A percentile compares a stretch with the other conserved stretches of the same genome.
These are phyloP conservation scores for Phoenoteleia sp. DNA, from an alignment of 2,888 invertebrate genomes.

Conservation along the genomic window DNA sequence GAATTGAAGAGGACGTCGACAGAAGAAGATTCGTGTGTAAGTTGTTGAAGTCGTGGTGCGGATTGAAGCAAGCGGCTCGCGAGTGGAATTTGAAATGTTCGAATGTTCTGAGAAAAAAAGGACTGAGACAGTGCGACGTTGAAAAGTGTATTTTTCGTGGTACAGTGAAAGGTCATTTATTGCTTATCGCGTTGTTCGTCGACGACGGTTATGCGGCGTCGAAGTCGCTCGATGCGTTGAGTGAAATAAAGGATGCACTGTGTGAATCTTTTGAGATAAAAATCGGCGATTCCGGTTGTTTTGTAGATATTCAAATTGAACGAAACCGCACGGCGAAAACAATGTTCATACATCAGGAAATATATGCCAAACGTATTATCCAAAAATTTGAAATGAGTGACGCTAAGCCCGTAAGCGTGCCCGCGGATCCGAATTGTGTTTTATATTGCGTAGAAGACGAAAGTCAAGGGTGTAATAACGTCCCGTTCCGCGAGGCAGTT, in stretches of 20 bases:
- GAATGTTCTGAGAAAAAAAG: background rate
- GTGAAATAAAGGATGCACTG: constrained; percentile 17
- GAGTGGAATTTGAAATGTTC: constrained; percentile 78
- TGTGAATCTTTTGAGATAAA: constrained; percentile 28
- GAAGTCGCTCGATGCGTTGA: constrained; percentile 24
- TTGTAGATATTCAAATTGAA: constrained; percentile 57
- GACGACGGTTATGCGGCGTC: constrained; percentile 43
- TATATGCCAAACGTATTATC: background rate
- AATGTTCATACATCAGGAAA: constrained; percentile 60
- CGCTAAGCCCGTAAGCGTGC: background rate
- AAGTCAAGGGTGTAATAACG: background rate
- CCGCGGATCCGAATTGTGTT: constrained; percentile 44
- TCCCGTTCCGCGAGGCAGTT: constrained; percentile 41
- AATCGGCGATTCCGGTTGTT: background rate
- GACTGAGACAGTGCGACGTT: constrained; percentile 12
- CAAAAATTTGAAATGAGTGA: background rate
- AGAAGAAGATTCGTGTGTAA: background rate
- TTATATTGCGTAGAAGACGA: background rate
- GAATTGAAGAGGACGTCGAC: background rate
- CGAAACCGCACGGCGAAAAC: too few relatives aligned
- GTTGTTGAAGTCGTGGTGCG: constrained; percentile 79
- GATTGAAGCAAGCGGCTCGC: constrained; percentile 82
- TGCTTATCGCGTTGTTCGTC: constrained; percentile 45
- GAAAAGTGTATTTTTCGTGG: constrained; percentile 54
- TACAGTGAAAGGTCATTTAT: background rate